Conservation (phyloP, 2,113 vertebrate species). For the Lepus americanus region DNA sequence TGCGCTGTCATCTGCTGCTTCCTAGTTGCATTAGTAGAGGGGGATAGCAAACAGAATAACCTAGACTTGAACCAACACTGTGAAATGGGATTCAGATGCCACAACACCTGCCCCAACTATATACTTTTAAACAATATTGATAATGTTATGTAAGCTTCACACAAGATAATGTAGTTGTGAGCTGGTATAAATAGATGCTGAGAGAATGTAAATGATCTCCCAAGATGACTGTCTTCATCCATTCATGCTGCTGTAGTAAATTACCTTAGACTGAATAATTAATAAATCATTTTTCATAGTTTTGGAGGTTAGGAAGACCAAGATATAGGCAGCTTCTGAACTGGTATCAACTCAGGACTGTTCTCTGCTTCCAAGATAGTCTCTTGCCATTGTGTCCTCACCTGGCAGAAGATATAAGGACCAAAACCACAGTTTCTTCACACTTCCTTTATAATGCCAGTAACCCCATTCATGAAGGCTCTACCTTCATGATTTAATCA, state of each 20-base stretch:
- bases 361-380: background rate
- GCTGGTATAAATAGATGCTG: slow-evolving; percentile 46
- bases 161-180: background rate
- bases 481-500: background rate
- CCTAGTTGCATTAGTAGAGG: too few species aligned
- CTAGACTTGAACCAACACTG: too few species aligned
- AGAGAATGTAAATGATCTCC: slow-evolving; percentile 19
- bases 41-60: too few species aligned
- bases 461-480: background rate
- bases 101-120: too few species aligned
- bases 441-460: background rate
- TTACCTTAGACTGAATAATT: background rate
- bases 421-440: background rate
- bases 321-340: background rate
- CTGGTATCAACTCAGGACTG: background rate
- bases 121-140: slow-evolving; percentile 51
- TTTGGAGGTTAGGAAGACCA: background rate
- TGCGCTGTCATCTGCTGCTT: too few species aligned
- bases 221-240: background rate
- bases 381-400: background rate
- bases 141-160: background rate
- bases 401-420: too few species aligned
- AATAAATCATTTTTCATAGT: background rate
- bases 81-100: too few species aligned
- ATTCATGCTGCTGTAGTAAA: background rate